Evolutionary conservation across 64 coral and sea anemone genomes (phyloP).

Genomic region (Catalaphyllia jardinei): DNA sequence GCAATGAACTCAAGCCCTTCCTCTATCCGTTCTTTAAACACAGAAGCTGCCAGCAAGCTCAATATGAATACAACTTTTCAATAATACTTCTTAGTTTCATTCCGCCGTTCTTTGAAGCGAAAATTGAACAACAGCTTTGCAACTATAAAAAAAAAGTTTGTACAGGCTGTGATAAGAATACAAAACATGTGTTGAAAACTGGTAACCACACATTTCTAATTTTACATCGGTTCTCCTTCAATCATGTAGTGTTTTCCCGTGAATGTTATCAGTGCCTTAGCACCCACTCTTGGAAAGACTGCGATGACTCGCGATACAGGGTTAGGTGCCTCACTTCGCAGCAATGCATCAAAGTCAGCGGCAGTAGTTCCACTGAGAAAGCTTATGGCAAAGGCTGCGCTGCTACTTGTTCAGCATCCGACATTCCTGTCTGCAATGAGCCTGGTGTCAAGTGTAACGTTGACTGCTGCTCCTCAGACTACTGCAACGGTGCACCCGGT

Average conservation of each 20-base stretch:
- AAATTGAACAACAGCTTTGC: too few species aligned
- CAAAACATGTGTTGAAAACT: too few species aligned
- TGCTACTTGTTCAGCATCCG: not conserved
- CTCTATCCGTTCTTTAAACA: too few species aligned
- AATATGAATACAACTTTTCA: too few species aligned
- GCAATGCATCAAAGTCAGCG: not conserved
- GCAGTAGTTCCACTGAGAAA: not conserved
- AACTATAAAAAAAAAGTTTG: too few species aligned
- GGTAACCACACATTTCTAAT: too few species aligned
- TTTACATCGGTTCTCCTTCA: not conserved
- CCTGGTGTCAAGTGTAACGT: not conserved
- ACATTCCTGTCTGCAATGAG: not conserved
- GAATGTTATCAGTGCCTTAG: not conserved
- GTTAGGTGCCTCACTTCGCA: not conserved
- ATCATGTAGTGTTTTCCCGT: not conserved
- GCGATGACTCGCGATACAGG: not conserved
- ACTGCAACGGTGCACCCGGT: not conserved
- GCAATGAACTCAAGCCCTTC: too few species aligned
- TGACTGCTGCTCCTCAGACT: not conserved
- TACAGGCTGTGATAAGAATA: too few species aligned
- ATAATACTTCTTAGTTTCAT: too few species aligned
- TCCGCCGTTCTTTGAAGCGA: too few species aligned
- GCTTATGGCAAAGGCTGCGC: not conserved
- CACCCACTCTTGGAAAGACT: not conserved
- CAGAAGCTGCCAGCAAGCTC: too few species aligned